A percentile compares a stretch with the other conserved stretches of the same genome.
Conservation (phyloP, 2,888 invertebrate species). For the Tachina lurida region DNA sequence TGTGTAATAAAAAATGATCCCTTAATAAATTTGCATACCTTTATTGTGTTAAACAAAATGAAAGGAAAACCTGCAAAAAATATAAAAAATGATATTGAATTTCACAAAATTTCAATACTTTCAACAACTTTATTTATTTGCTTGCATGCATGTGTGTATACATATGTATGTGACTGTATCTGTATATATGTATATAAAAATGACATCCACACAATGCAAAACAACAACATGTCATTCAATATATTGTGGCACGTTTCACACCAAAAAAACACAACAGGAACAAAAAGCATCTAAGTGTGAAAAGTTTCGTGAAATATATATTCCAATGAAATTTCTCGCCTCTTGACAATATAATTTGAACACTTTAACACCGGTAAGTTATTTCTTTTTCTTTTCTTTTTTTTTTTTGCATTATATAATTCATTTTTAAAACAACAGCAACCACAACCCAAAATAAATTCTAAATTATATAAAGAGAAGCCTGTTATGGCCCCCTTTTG, state of each 20-base stretch:
- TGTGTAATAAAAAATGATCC: conserved; percentile 41
- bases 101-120: conserved; percentile 64
- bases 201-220: conserved; percentile 63
- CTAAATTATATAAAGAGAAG: conserved; percentile 50
- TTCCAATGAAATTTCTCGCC: conserved; percentile 70
- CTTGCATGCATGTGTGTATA: neutral
- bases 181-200: conserved; percentile 7
- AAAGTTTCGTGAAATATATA: conserved; percentile 69
- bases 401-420: conserved; percentile 25
- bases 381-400: conserved; percentile 11
- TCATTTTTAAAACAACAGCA: conserved; percentile 35
- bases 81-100: conserved; percentile 67
- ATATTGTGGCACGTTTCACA: conserved; percentile 70
- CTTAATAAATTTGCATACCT: conserved; percentile 68
- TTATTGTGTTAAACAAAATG: conserved; percentile 37
- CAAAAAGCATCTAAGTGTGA: conserved; percentile 62
- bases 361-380: conserved; percentile 57
- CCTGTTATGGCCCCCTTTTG: conserved; percentile 60
- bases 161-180: neutral
- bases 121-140: conserved; percentile 40
- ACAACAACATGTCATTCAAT: conserved; percentile 70
- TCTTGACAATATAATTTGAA: conserved; percentile 70
- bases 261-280: conserved; percentile 37
- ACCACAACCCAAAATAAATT: conserved; percentile 10
- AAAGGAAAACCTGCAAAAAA: conserved; percentile 69